phyloP scores from a whole-genome alignment of 2,113 vertebrate species.

The Oncorhynchus keta region DNA sequence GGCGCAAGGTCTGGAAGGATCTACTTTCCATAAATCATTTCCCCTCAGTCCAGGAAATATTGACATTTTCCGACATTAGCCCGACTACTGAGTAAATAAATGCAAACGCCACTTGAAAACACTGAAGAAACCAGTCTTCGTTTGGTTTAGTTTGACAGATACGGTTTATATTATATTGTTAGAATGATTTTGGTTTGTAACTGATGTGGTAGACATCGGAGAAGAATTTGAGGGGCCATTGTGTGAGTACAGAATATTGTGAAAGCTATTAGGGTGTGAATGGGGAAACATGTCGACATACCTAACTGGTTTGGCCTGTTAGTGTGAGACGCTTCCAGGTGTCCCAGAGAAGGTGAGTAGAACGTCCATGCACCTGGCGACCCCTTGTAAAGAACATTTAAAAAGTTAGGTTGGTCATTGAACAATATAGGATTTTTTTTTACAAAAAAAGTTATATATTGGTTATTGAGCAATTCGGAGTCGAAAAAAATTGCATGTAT shows the following conservation, averaged over 20 bases:
- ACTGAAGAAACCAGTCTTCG: slow-evolving; percentile 14
- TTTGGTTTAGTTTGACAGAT: not conserved
- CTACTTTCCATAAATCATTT: not conserved
- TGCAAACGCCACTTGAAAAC: slow-evolving; percentile 22
- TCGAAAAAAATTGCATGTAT: too few species aligned
- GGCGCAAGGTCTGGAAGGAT: too few species aligned
- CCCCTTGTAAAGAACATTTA: not conserved
- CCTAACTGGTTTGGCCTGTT: slow-evolving; percentile 15
- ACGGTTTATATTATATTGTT: slow-evolving; percentile 16
- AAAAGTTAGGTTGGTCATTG: not conserved
- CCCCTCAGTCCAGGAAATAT: slow-evolving; percentile 30
- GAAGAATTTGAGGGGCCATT: not conserved
- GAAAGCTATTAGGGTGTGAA: not conserved
- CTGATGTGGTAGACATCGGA: not conserved
- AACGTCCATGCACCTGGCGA: slow-evolving; percentile 46
- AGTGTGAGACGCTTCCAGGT: slow-evolving; percentile 36
- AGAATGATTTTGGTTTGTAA: slow-evolving; percentile 12
- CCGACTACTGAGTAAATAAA: slow-evolving; percentile 33
- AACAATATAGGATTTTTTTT: not conserved
- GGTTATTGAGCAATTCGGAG: not conserved
- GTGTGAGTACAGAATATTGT: not conserved
- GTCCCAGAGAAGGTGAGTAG: slow-evolving; percentile 14
- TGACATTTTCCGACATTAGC: slow-evolving; percentile 33
- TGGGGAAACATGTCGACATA: not conserved
- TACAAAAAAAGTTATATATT: not conserved